Evolutionary conservation across 2,888 invertebrate genomes (phyloP).

Genomic region (Onthophagus sagittarius): DNA sequence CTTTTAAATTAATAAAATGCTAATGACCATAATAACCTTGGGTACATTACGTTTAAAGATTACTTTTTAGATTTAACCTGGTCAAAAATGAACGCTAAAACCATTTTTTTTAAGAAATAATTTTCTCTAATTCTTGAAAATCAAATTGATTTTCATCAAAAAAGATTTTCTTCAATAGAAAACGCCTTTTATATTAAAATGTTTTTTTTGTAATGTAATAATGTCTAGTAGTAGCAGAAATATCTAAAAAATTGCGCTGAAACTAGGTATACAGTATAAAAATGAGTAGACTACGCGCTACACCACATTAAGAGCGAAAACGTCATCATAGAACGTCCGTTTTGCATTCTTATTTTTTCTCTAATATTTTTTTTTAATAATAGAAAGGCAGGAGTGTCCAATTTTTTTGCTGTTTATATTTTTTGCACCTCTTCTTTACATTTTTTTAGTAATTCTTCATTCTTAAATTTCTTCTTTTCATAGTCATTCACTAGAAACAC

Average conservation of each 20-base stretch:
- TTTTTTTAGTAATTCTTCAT: neutral
- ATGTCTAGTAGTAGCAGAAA: neutral
- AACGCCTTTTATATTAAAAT: neutral
- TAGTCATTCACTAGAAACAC: slow-evolving; percentile 13
- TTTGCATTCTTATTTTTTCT: slow-evolving; percentile 20
- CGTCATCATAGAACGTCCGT: slow-evolving; percentile 36
- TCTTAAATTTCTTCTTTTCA: slow-evolving; percentile 9
- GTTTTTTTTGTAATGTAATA: neutral
- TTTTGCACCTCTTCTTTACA: slow-evolving; percentile 35
- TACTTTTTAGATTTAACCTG: too few species aligned
- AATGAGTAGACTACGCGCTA: slow-evolving; percentile 44
- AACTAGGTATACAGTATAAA: slow-evolving; percentile 45
- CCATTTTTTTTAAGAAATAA: too few species aligned
- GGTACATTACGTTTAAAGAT: too few species aligned
- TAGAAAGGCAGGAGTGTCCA: slow-evolving; percentile 45
- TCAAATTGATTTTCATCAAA: neutral
- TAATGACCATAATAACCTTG: too few species aligned
- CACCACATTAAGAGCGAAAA: slow-evolving; percentile 47
- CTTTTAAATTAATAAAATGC: too few species aligned
- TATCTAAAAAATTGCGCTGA: slow-evolving; percentile 33
- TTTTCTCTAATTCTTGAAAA: too few species aligned
- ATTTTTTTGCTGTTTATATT: slow-evolving; percentile 30
- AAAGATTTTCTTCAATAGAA: neutral
- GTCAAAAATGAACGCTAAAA: too few species aligned
- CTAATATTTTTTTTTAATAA: neutral